These are phyloP conservation scores for Anadara kagoshimensis DNA, from an alignment of 1,140 invertebrate genomes.

Conservation along the genomic window DNA sequence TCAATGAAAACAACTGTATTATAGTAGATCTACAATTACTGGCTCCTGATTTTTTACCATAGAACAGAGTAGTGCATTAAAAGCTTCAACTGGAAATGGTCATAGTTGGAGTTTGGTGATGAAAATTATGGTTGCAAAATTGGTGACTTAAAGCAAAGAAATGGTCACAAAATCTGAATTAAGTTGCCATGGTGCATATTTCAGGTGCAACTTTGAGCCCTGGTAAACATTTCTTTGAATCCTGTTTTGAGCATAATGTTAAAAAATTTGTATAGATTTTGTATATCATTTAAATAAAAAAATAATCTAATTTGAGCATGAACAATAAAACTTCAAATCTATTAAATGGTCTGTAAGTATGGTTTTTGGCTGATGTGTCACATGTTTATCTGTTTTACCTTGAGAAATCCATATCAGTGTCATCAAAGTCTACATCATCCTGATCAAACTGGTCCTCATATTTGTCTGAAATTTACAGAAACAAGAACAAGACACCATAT, in stretches of 20 bases:
- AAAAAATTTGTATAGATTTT: no score
- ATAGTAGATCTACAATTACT: not conserved
- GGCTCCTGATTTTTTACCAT: not conserved
- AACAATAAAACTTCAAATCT: not conserved
- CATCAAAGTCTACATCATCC: constrained; percentile 50
- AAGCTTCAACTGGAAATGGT: not conserved
- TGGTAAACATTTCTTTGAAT: no score
- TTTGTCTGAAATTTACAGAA: constrained; percentile 60
- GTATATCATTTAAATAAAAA: no score
- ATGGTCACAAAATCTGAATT: no score
- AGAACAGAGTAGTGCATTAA: not conserved
- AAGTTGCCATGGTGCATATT: no score
- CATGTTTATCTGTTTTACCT: constrained; percentile 63
- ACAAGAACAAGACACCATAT: not conserved
- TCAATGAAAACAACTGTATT: constrained; percentile 10
- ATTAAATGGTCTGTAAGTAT: not conserved
- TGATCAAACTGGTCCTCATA: constrained; percentile 55
- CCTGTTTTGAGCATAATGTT: no score
- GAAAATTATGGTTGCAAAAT: not conserved
- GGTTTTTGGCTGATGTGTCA: no score
- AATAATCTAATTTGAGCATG: no score
- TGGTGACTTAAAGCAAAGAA: no score
- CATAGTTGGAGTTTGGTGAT: not conserved
- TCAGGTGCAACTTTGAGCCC: no score
- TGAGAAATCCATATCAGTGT: constrained; percentile 67